Evolutionary conservation across 2,113 vertebrate species (phyloP).

Genomic region (Microtus montanus): DNA sequence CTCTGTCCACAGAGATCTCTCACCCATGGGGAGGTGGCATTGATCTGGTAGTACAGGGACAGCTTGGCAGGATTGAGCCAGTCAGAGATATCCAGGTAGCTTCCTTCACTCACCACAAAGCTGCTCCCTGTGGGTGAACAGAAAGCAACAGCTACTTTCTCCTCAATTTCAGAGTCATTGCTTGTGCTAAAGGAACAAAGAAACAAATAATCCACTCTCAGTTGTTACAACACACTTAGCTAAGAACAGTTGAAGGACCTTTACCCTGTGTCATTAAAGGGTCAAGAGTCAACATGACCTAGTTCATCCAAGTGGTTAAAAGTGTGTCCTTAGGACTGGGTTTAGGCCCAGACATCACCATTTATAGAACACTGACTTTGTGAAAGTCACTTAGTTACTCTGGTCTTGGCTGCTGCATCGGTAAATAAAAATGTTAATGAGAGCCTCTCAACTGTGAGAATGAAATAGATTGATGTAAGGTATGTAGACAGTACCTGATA

Average conservation of each 20-base stretch:
- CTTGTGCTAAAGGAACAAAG: neutral
- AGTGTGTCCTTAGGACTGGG: neutral
- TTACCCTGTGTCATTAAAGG: neutral
- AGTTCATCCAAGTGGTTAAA: neutral
- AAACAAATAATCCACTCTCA: fast-evolving
- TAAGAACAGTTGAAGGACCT: neutral
- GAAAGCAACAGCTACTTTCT: slow-evolving; percentile 69
- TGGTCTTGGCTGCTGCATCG: neutral
- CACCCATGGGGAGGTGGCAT: slow-evolving; percentile 95
- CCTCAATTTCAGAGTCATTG: neutral
- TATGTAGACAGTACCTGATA: neutral
- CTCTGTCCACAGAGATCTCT: slow-evolving; percentile 96
- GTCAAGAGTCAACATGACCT: neutral
- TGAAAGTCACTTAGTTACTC: neutral
- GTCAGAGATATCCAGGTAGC: slow-evolving; percentile 97
- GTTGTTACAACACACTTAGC: neutral
- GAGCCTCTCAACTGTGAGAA: neutral
- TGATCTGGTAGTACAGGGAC: slow-evolving; percentile 96
- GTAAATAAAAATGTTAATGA: neutral
- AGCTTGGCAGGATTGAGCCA: slow-evolving; percentile 98
- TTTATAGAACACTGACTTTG: neutral
- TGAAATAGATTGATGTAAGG: slow-evolving; percentile 23
- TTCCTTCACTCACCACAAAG: slow-evolving; percentile 97
- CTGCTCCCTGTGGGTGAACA: slow-evolving; percentile 91
- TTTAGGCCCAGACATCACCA: neutral